A percentile compares a stretch with the other conserved stretches of the same genome.
phyloP scores from a whole-genome alignment of 2,797 vertebrate species.

The Denticeps clupeoides region DNA sequence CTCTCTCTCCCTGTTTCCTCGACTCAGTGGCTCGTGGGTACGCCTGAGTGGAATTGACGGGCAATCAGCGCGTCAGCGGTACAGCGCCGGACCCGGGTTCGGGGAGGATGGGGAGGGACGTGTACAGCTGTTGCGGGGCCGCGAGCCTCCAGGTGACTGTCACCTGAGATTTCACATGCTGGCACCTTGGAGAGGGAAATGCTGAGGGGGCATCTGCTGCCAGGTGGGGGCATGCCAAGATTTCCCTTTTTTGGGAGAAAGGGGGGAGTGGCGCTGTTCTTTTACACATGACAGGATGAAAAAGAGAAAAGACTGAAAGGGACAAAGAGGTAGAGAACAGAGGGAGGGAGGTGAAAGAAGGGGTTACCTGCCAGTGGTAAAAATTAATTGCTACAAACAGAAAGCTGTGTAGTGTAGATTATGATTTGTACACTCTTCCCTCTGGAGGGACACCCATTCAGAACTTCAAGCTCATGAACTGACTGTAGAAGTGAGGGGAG shows the following conservation, averaged over 20 bases:
- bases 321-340: slow-evolving; percentile 3
- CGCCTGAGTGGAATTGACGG: slow-evolving; percentile 73
- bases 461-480: too few relatives aligned
- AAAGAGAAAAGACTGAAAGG: slow-evolving; percentile 13
- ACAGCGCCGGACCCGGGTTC: not conserved
- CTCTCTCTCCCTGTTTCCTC: not conserved
- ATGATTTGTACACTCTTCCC: too few relatives aligned
- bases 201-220: slow-evolving; percentile 63
- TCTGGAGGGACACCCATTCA: too few relatives aligned
- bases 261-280: not conserved
- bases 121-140: slow-evolving; percentile 67
- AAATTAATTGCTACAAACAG: too few relatives aligned
- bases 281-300: slow-evolving; percentile 14
- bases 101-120: not conserved
- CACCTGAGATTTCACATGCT: slow-evolving; percentile 70
- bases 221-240: slow-evolving; percentile 67
- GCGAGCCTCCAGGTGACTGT: slow-evolving; percentile 73
- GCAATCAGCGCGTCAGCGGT: slow-evolving; percentile 58
- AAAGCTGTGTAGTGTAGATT: too few relatives aligned
- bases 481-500: too few relatives aligned
- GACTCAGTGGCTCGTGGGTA: slow-evolving; percentile 41
- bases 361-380: too few relatives aligned
- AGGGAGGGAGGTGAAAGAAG: too few relatives aligned
- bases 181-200: slow-evolving; percentile 44
- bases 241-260: too few relatives aligned